Base-by-base conservation (phyloP, 2,797 vertebrate species). In the Brachyrhaphis roseni region DNA sequence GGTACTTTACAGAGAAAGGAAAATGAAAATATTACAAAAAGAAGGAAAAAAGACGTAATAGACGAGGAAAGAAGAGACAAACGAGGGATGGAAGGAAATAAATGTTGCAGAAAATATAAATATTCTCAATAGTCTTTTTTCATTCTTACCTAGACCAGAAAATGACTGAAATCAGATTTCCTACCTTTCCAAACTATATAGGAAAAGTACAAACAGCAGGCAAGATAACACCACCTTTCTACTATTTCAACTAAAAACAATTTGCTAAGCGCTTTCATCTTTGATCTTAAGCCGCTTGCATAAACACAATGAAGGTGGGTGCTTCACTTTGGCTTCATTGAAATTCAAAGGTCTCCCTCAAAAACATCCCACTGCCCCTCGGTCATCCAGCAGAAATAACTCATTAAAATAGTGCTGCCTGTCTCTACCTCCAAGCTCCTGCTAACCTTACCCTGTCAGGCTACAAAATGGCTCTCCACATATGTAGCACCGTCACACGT, bases 311-410 rank as follows among this genome's bases (percentile, higher is more conserved):
- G 1, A 71, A 70, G 75, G 51, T 34, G 75, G 77, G 79, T 43
- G 41, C 66, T 10, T 68, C 84, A 89, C 85, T 87, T 83, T 75
- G 16, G 71, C 88, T 75, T 93, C 88, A 92, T 93, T 93, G 86
- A 91, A 92, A 94, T 94, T 86, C 92, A 92, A 91, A 92, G 91
- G 92, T 90, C 88, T 88, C 74, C 83, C 78, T 81, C 45, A 51
- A 87, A 87, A 89, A 86, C 66, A 81, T 72, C 77, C 79, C 36
- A 77, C 80, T 72, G 86, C 66, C 91, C 91, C 70, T 68, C 51
- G 86, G 92, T 89, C 88, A 89, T 85, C 82, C 51, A 59, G 84
- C 88, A 85, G 88, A 91, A 92, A 92, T 85, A 92, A 91, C 89
- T 92, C 88, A 94, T 93, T 92, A 91, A 82, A 89, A 93, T 92